These are phyloP conservation scores for Pheucticus melanocephalus DNA, from an alignment of 2,113 vertebrate species.

Conservation along the genomic window DNA sequence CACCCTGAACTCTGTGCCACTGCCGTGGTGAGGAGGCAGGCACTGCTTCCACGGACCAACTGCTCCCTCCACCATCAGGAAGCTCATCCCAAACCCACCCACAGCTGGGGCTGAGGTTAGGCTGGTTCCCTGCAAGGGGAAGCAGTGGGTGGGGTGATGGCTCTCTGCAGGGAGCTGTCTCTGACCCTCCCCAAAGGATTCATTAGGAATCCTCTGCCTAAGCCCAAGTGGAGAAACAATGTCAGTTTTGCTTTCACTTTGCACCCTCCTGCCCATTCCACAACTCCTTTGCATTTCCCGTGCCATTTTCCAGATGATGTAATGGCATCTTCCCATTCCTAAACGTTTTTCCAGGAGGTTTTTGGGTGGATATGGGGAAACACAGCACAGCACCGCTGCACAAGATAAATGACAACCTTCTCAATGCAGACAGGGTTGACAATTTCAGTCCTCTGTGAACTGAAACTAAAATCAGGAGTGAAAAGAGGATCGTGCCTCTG, in stretches of 20 bases:
- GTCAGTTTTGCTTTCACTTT: background rate
- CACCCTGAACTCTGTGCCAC: background rate
- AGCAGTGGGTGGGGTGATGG: accelerated
- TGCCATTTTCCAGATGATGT: background rate
- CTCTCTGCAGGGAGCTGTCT: background rate
- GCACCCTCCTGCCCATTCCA: background rate
- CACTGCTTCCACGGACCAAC: background rate
- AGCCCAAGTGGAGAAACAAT: no score
- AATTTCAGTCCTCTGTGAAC: background rate
- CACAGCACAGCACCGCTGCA: accelerated
- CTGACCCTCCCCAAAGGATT: accelerated
- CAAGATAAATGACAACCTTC: background rate
- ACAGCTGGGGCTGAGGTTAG: background rate
- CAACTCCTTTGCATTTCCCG: accelerated
- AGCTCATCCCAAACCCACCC: background rate
- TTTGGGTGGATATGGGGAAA: accelerated
- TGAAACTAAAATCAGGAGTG: background rate
- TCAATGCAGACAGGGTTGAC: background rate
- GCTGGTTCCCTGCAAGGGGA: accelerated
- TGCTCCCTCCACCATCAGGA: background rate
- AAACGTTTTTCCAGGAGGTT: background rate
- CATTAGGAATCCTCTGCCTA: background rate
- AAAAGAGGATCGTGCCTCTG: background rate
- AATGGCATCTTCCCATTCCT: background rate
- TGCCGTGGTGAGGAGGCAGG: accelerated